Evolutionary conservation across 2,797 vertebrate species (phyloP).

Genomic region (Lithobates sylvaticus): DNA sequence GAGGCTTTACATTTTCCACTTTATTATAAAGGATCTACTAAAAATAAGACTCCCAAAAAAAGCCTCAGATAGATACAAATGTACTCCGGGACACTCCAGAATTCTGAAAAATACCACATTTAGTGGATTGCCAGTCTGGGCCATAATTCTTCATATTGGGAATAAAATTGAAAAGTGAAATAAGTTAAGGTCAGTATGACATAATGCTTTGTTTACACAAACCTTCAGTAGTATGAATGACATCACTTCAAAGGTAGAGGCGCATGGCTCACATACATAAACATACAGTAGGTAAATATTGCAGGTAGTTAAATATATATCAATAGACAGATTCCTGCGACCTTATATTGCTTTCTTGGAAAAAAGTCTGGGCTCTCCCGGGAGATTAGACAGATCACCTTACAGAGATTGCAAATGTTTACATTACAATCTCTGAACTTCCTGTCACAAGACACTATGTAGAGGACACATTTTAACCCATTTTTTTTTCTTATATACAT

Average conservation of each 20-base stretch:
- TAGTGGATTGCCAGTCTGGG: no score
- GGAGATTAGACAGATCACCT: background rate
- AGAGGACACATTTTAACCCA: background rate
- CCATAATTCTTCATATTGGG: no score
- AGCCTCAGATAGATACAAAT: no score
- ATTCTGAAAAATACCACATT: no score
- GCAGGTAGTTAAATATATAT: background rate
- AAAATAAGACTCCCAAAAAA: no score
- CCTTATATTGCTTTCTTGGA: background rate
- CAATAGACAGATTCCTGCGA: background rate
- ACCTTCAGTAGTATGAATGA: background rate
- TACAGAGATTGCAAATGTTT: background rate
- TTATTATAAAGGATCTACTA: no score
- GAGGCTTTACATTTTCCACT: no score
- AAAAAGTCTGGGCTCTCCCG: background rate
- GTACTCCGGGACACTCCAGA: no score
- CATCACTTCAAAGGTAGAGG: background rate
- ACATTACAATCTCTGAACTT: background rate
- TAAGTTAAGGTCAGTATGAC: no score
- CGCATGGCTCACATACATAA: background rate
- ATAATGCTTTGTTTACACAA: background rate
- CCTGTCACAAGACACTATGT: background rate
- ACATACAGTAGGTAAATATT: background rate
- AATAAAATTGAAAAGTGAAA: no score
- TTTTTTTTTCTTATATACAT: background rate